Percentiles rank a stretch among this genome's conserved stretches.
phyloP scores from a whole-genome alignment of 2,113 vertebrate species.

The Rhagologus leucostigma region DNA sequence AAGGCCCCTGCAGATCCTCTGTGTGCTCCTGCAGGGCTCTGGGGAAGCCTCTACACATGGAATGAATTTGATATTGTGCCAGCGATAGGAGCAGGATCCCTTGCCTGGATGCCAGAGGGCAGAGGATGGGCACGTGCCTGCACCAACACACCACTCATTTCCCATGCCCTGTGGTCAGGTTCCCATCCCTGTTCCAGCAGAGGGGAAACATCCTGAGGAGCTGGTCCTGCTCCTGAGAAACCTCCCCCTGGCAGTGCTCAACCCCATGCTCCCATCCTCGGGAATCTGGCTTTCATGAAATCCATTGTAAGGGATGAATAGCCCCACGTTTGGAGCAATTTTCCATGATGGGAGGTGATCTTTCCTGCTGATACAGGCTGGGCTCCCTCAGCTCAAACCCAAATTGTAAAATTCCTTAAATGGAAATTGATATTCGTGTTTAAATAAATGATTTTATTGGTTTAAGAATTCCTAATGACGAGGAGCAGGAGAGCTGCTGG shows the following conservation, averaged over 20 bases:
- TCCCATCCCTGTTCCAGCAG: background rate
- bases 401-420: background rate
- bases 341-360: background rate
- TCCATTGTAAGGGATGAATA: background rate
- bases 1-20: background rate
- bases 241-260: rapidly evolving
- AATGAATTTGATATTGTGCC: background rate
- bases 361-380: background rate
- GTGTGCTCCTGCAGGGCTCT: background rate
- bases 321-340: rapidly evolving
- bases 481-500: background rate
- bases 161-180: rapidly evolving
- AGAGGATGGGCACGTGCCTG: background rate
- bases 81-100: background rate
- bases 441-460: background rate
- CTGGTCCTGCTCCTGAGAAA: rapidly evolving
- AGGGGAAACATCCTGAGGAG: background rate
- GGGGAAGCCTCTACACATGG: background rate
- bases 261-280: rapidly evolving
- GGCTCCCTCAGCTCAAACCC: background rate
- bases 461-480: background rate
- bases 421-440: background rate
- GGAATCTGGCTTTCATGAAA: background rate
- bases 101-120: background rate
- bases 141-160: background rate